Percentiles rank a stretch among this genome's conserved stretches.
phyloP scores from a whole-genome alignment of 2,888 invertebrate species.

The Dicycla oo region DNA sequence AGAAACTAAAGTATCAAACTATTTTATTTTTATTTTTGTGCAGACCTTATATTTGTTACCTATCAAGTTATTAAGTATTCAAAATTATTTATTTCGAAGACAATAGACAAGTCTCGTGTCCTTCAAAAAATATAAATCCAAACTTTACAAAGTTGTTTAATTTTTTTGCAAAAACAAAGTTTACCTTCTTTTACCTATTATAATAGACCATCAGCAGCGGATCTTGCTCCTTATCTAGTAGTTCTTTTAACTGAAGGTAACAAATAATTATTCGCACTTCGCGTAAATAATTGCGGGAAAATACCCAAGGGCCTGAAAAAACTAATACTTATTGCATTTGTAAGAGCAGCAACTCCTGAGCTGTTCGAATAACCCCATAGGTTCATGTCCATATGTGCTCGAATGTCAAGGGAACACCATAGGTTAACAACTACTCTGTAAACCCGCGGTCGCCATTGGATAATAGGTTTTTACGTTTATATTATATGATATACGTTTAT shows the following conservation, averaged over 20 bases:
- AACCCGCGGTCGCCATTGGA: too few relatives aligned
- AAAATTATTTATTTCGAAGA: neutral
- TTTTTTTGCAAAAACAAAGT: too few relatives aligned
- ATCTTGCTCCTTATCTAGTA: neutral
- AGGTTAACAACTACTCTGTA: too few relatives aligned
- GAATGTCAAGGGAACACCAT: too few relatives aligned
- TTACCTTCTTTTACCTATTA: neutral
- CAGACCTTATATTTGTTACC: neutral
- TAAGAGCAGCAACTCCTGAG: too few relatives aligned
- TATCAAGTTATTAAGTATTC: neutral
- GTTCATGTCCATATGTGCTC: too few relatives aligned
- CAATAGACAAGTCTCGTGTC: neutral
- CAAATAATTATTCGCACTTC: too few relatives aligned
- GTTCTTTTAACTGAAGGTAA: neutral
- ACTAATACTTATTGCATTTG: too few relatives aligned
- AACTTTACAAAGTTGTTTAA: neutral
- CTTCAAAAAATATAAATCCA: neutral
- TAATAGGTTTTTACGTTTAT: too few relatives aligned
- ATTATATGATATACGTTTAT: too few relatives aligned
- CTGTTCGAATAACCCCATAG: too few relatives aligned
- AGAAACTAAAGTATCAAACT: neutral
- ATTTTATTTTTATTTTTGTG: neutral
- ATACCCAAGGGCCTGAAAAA: too few relatives aligned
- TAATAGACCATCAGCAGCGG: neutral
- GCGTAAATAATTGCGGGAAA: neutral